Evolutionary conservation across 2,797 vertebrate genomes (phyloP), one percentile per base, ranked within the genome.

Genomic region (Cuniculus paca): DNA sequence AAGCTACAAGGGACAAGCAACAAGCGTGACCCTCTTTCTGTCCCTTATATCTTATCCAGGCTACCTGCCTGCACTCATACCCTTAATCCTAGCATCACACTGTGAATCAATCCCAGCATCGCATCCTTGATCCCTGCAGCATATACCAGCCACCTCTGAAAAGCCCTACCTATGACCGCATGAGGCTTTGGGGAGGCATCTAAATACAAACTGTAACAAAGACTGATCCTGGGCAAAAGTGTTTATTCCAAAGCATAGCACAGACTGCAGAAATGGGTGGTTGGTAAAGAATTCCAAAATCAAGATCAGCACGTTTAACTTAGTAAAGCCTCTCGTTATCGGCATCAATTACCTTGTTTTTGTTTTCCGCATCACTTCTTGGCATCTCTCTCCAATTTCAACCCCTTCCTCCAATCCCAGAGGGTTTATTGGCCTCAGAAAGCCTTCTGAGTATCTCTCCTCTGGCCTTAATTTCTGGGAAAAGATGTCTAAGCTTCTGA

Each of bases 331-430:
- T 78, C 54, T 79, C 92, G 95, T 90, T 90, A n/a, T 52, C 77
- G 75, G 70, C 83, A 89, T 39, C 22, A 45, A 68, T 61, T 72
- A 74, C 80, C 90, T 88, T 96, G 83, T 87, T 81, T 93, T 92
- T 90, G 61, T 95, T 96, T 93, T 88, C 54, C n/a, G 94, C 61
- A 22, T 92, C 48, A 54, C 52, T 95, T 93, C 61, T 86, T 83
- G 90, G 82, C 79, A 45, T 75, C 45, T 85, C 56, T 96, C n/a
- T 60, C 58, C 54, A 82, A 52, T 90, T 78, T 82, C 82, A 83
- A 45, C 34, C 68, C 75, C 39, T 75, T 87, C 61, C 42, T 93
- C 19, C 34, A 86, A 17, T 89, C 92, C 88, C 94, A 91, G 75
- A 84, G 81, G 82, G 83, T 26, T 12, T 61, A 4, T 34, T 87